These are phyloP conservation scores for Melanotaenia pygmaea DNA, from an alignment of 2,797 vertebrate genomes.

Conservation along the genomic window DNA sequence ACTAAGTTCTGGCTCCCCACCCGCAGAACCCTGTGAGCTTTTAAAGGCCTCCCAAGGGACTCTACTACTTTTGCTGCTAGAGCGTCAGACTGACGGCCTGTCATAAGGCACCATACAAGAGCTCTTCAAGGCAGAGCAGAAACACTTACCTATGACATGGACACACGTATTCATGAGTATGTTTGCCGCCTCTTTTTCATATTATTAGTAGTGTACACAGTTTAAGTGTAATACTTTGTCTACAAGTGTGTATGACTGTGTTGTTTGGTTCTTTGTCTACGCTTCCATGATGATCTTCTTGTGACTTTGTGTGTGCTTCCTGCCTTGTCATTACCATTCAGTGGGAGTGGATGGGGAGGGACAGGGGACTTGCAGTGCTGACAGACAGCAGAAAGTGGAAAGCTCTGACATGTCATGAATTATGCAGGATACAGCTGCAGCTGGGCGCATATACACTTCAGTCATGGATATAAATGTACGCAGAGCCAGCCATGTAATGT, in stretches of 20 bases:
- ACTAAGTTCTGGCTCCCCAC: conserved; percentile 65
- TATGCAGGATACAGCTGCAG: conserved; percentile 72
- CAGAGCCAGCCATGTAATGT: conserved; percentile 66
- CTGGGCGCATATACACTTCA: conserved; percentile 59
- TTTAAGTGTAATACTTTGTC: neutral
- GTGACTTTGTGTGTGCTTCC: conserved; percentile 21
- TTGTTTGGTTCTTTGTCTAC: conserved; percentile 1
- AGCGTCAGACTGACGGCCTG: conserved; percentile 69
- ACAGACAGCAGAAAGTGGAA: conserved; percentile 69
- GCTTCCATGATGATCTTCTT: conserved; percentile 5
- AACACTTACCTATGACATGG: conserved; percentile 14
- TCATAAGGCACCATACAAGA: conserved; percentile 60
- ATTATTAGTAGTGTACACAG: neutral
- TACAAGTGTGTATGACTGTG: conserved; percentile 6
- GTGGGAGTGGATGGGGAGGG: conserved; percentile 58
- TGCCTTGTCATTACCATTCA: conserved; percentile 66
- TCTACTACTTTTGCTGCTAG: conserved; percentile 54
- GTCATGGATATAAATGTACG: conserved; percentile 74
- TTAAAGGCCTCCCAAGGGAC: conserved; percentile 73
- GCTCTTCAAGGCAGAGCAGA: conserved; percentile 43
- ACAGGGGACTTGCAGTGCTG: conserved; percentile 63
- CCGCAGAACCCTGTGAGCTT: conserved; percentile 71
- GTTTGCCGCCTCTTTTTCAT: conserved; percentile 8
- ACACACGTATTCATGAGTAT: conserved; percentile 4
- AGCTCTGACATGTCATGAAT: conserved; percentile 78